These are phyloP conservation scores for Procambarus clarkii DNA, from an alignment of 1,140 invertebrate genomes.

Conservation along the genomic window DNA sequence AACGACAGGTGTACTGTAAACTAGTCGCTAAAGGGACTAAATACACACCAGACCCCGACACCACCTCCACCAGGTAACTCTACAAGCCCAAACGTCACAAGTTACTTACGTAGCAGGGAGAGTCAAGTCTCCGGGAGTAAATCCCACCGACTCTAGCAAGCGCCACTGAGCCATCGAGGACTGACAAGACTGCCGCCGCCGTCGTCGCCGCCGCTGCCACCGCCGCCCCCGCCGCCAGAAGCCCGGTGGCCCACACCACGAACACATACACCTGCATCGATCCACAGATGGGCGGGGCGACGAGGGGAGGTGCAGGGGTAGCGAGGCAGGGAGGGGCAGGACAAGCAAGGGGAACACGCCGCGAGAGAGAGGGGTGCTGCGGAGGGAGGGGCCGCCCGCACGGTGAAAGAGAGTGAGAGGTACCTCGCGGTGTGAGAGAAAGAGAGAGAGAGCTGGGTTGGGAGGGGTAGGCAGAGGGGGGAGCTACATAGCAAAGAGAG, in stretches of 20 bases:
- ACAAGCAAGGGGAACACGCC: constrained; percentile 10
- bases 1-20: too few species aligned
- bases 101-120: background rate
- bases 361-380: constrained; percentile 22
- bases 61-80: too few species aligned
- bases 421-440: background rate
- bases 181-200: background rate
- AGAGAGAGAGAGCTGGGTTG: background rate
- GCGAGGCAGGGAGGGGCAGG: background rate
- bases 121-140: background rate
- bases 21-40: too few species aligned
- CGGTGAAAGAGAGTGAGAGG: constrained; percentile 23
- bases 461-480: background rate
- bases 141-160: background rate
- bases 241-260: constrained; percentile 3
- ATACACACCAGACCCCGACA: background rate
- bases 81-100: background rate
- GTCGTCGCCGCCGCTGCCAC: background rate
- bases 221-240: constrained; percentile 7
- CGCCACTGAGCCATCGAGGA: background rate
- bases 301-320: constrained; percentile 33
- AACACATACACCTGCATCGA: constrained; percentile 67
- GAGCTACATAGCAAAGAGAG: background rate
- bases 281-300: constrained; percentile 37
- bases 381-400: constrained; percentile 19